These are phyloP conservation scores for Artibeus lituratus DNA, from an alignment of 2,797 vertebrate species.

Conservation along the genomic window DNA sequence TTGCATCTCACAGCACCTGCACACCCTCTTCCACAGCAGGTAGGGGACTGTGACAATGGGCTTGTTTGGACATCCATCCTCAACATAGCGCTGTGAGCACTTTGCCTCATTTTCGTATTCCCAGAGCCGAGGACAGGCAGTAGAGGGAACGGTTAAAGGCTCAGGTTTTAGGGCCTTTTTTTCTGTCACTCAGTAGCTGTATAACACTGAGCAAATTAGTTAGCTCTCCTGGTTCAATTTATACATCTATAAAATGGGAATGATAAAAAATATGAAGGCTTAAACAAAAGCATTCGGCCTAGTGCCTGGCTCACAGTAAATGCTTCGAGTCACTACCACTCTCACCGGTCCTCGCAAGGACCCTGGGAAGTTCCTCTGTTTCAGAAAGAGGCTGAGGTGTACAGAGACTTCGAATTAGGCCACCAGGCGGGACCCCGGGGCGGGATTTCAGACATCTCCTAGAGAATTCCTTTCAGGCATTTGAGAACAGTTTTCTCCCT, in stretches of 20 bases:
- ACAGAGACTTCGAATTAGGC: not conserved
- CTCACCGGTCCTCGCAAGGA: not conserved
- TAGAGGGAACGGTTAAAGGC: not conserved
- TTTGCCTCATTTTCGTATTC: not conserved
- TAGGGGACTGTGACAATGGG: not conserved
- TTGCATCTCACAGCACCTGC: not conserved
- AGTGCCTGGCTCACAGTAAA: not conserved
- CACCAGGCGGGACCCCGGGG: not conserved
- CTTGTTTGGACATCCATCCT: not conserved
- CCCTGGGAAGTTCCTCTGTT: not conserved
- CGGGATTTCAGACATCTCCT: not conserved
- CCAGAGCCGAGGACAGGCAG: not conserved
- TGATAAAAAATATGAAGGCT: not conserved
- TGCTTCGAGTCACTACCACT: not conserved
- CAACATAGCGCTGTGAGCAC: too few species aligned
- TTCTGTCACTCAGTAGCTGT: not conserved
- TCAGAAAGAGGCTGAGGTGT: not conserved
- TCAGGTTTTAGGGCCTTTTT: not conserved
- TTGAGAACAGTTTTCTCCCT: not conserved
- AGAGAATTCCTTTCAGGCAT: not conserved
- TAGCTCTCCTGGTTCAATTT: not conserved
- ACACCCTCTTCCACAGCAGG: accelerated
- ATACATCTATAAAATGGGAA: not conserved
- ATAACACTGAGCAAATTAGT: not conserved
- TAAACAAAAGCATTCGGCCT: not conserved